Conservation (phyloP, 2,113 vertebrate genomes). For the Tapirus terrestris region DNA sequence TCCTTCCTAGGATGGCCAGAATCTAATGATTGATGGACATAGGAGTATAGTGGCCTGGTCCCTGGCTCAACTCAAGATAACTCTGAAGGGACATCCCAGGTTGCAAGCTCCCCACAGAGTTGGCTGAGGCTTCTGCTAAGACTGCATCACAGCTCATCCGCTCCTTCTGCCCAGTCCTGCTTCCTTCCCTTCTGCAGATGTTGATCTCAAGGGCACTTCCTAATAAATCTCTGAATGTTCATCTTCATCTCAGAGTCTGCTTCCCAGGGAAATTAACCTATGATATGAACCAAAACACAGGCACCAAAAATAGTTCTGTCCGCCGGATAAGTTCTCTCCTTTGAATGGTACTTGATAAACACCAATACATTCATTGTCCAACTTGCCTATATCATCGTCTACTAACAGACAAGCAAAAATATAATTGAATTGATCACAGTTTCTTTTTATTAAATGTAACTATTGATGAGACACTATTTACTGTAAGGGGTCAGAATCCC, state of each 20-base stretch:
- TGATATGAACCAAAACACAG: not conserved
- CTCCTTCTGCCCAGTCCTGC: not conserved
- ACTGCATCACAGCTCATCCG: not conserved
- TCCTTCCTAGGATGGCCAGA: not conserved
- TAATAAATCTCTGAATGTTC: not conserved
- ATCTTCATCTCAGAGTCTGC: not conserved
- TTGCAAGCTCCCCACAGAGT: not conserved
- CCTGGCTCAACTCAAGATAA: not conserved
- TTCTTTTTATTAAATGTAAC: conserved; percentile 35
- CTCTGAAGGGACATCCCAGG: not conserved
- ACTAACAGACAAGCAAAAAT: not conserved
- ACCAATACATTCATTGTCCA: not conserved
- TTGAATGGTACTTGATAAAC: not conserved
- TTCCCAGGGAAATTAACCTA: not conserved
- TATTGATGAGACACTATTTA: not conserved
- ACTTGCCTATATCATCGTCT: not conserved
- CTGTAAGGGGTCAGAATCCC: not conserved
- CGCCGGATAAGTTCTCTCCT: not conserved
- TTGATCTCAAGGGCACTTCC: not conserved
- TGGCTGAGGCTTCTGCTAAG: not conserved
- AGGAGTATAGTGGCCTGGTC: not conserved
- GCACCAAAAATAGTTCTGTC: not conserved
- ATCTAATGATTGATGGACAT: not conserved
- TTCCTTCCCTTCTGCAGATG: not conserved
- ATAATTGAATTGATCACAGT: not conserved